A percentile compares a stretch with the other conserved stretches of the same genome.
These are phyloP conservation scores for Halesus radiatus DNA, from an alignment of 1,140 invertebrate species.

Conservation along the genomic window DNA sequence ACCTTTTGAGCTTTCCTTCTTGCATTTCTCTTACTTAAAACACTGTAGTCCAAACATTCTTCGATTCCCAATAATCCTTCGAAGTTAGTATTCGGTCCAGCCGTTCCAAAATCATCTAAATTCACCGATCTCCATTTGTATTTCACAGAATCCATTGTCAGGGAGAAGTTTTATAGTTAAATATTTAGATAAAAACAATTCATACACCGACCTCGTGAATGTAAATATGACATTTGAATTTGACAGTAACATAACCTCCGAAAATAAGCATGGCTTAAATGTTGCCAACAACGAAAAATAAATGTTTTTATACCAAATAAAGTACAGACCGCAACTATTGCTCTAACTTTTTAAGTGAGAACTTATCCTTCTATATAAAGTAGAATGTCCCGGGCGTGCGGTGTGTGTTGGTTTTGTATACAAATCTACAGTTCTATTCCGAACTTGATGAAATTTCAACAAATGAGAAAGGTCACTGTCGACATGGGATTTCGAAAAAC, in stretches of 20 bases:
- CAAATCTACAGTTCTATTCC: no score
- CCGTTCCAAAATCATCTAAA: slow-evolving; percentile 68
- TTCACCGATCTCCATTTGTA: slow-evolving; percentile 72
- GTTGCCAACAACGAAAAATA: background rate
- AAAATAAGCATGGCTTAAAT: slow-evolving; percentile 30
- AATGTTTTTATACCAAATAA: no score
- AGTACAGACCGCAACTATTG: no score
- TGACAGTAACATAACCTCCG: slow-evolving; percentile 17
- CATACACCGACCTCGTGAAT: background rate
- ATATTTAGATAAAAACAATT: background rate
- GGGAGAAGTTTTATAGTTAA: background rate
- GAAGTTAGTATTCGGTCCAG: slow-evolving; percentile 64
- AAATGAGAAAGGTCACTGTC: no score
- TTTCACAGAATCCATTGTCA: slow-evolving; percentile 60
- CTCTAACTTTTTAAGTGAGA: no score
- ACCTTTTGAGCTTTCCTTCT: slow-evolving; percentile 63
- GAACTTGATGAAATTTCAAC: no score
- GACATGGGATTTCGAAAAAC: no score
- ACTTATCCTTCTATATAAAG: no score
- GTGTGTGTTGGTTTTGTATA: no score
- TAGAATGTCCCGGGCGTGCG: no score
- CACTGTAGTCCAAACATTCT: slow-evolving; percentile 74
- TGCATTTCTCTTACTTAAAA: slow-evolving; percentile 62
- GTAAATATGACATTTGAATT: slow-evolving; percentile 37
- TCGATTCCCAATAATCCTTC: slow-evolving; percentile 75